A percentile compares a stretch with the other conserved stretches of the same genome.
Conservation (phyloP, 1,140 invertebrate genomes). For the Diorhabda carinulata region DNA sequence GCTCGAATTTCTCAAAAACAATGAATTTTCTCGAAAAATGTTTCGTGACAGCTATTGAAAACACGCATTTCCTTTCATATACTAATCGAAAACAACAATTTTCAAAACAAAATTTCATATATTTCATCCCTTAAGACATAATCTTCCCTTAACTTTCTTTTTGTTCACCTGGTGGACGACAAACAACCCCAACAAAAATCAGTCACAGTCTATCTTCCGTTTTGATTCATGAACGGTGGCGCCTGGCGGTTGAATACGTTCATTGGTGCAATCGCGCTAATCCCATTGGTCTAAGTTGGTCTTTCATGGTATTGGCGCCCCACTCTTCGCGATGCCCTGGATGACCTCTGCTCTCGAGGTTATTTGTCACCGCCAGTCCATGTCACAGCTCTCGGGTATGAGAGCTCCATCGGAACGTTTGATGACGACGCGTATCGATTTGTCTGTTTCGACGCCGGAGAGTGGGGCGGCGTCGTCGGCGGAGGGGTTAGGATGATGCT, state of each 20-base stretch:
- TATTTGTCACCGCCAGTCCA: slow-evolving; percentile 9
- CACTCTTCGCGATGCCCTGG: slow-evolving; percentile 25
- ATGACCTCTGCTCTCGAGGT: slow-evolving; percentile 34
- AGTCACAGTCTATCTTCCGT: slow-evolving; percentile 21
- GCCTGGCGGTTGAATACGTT: slow-evolving; percentile 28
- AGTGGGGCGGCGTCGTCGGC: background rate
- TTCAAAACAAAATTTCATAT: too few relatives aligned
- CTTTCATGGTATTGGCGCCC: slow-evolving; percentile 42
- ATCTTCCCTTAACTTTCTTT: too few relatives aligned
- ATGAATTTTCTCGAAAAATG: too few relatives aligned
- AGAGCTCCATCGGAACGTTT: slow-evolving; percentile 8
- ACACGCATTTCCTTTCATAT: too few relatives aligned
- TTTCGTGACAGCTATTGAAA: too few relatives aligned
- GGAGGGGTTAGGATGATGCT: too few relatives aligned
- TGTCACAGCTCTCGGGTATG: slow-evolving; percentile 2
- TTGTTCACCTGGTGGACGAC: too few relatives aligned
- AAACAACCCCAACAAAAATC: slow-evolving; percentile 3
- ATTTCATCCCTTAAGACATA: too few relatives aligned
- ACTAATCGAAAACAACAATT: too few relatives aligned
- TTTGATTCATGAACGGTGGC: slow-evolving; percentile 42
- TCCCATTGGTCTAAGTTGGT: slow-evolving; percentile 45
- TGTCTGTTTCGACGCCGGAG: background rate
- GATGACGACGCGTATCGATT: slow-evolving; percentile 19
- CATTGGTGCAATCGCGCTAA: slow-evolving; percentile 42
- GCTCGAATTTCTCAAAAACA: too few relatives aligned